Evolutionary conservation across 2,888 invertebrate species (phyloP), one percentile per base, ranked within the genome.

Genomic region (Lycophotia porphyrea): DNA sequence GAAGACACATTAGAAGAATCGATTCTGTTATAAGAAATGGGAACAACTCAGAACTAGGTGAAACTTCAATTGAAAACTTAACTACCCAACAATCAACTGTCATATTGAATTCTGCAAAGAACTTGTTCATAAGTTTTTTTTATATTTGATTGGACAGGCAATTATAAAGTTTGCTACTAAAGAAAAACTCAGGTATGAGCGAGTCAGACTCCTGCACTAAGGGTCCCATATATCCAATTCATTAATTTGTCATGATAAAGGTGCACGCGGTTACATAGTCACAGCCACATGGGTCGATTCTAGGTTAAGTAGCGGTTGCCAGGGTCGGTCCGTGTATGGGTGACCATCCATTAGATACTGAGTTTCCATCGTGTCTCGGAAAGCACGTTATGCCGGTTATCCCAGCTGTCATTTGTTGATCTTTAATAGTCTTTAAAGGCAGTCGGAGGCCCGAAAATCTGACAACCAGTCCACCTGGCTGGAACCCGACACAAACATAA

Each of bases 21-120:
- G 65, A 84, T 84, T 69, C 39, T 58, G 18, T 39, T 34, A 34
- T 31, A 13, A 47, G 79, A 76, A 79, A 79, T 70, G 39, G 13
- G n/a, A 39, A 47, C 70, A n/a, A n/a, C 8, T 31, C 7, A 18
- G 5, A 69, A 69, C 44, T 79, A 70, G 24, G 31, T n/a, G 9
- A 76, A 74, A 42, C 61, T 42, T 52, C 68, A 36, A 55, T 52
- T 39, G 9, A 47, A 44, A 27, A 15, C n/a, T 67, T 7, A 11
- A 36, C 27, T 18, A 47, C 7, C 5, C 63, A 15, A 34, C 34
- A 31, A 24, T 55, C 47, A 64, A 61, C 21, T 60, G 21, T 47
- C 55, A 49, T n/a, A 31, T n/a, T 15, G 11, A 18, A 47, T n/a
- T 24, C n/a, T 47, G 39, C 39, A 52, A 67, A 44, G n/a, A 71